phyloP scores from a whole-genome alignment of 1,140 invertebrate species.

The Trypoxylus dichotomus region DNA sequence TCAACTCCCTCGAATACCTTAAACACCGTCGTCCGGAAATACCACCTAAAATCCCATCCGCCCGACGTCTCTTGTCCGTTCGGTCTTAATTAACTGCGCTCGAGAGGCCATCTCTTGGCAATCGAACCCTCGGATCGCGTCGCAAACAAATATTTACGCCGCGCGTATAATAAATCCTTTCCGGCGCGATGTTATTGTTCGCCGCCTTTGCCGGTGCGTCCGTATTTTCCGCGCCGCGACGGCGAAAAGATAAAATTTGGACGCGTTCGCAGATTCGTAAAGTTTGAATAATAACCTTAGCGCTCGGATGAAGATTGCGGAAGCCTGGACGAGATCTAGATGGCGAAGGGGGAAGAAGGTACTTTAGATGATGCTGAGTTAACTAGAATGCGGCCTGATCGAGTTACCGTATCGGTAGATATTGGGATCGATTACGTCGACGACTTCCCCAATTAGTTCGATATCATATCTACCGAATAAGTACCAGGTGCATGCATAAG shows the following conservation, averaged over 20 bases:
- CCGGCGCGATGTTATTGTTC: neutral
- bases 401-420: neutral
- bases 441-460: neutral
- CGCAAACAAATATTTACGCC: neutral
- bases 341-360: neutral
- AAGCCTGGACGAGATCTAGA: neutral
- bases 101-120: neutral
- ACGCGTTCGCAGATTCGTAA: neutral
- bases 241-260: neutral
- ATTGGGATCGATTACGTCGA: neutral
- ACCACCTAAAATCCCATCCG: neutral
- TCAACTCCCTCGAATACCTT: neutral
- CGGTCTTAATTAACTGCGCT: neutral
- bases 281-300: neutral
- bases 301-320: neutral
- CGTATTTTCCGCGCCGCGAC: neutral
- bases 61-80: neutral
- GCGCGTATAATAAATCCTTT: neutral
- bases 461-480: too few species aligned
- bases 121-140: neutral
- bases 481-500: too few species aligned
- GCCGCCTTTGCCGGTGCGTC: neutral
- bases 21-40: neutral
- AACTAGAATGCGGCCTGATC: neutral
- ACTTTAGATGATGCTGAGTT: neutral